A percentile compares a stretch with the other conserved stretches of the same genome.
Conservation (phyloP, 2,888 invertebrate genomes). For the Nipponacmea schrenckii region DNA sequence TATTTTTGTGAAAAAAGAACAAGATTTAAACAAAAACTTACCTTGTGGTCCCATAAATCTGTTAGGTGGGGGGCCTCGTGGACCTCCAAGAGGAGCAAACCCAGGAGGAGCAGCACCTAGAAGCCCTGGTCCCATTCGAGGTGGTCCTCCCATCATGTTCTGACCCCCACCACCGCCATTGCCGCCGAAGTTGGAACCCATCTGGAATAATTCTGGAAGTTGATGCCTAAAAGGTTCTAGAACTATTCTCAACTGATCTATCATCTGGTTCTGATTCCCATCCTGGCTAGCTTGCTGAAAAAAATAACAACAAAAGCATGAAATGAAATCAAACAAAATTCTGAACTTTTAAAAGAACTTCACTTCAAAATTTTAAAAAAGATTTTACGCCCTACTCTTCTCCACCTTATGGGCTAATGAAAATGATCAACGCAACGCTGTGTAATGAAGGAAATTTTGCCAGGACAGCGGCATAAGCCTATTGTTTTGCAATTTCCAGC, state of each 20-base stretch:
- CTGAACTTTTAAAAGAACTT: too few species aligned
- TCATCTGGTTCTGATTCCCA: conserved; percentile 28
- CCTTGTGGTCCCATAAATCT: conserved; percentile 12
- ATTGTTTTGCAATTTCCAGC: too few species aligned
- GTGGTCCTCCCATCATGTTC: conserved; percentile 38
- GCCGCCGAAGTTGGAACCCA: conserved; percentile 16
- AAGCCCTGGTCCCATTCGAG: conserved; percentile 41
- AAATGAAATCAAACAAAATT: too few species aligned
- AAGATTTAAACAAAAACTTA: not conserved
- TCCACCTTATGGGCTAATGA: too few species aligned
- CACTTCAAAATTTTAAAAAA: too few species aligned
- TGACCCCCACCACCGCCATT: not conserved
- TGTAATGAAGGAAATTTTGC: too few species aligned
- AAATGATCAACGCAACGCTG: too few species aligned
- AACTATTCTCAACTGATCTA: conserved; percentile 34
- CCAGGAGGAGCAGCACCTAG: conserved; percentile 59
- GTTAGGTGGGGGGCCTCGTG: conserved; percentile 12
- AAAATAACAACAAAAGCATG: conserved; percentile 12
- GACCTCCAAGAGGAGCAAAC: conserved; percentile 37
- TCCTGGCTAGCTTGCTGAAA: conserved; percentile 22
- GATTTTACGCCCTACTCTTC: too few species aligned
- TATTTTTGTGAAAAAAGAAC: too few species aligned
- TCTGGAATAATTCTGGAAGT: conserved; percentile 30
- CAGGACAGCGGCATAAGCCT: too few species aligned
- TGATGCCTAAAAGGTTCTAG: conserved; percentile 43